Conservation (phyloP, 2,888 invertebrate species). For the Athalia rosae region DNA sequence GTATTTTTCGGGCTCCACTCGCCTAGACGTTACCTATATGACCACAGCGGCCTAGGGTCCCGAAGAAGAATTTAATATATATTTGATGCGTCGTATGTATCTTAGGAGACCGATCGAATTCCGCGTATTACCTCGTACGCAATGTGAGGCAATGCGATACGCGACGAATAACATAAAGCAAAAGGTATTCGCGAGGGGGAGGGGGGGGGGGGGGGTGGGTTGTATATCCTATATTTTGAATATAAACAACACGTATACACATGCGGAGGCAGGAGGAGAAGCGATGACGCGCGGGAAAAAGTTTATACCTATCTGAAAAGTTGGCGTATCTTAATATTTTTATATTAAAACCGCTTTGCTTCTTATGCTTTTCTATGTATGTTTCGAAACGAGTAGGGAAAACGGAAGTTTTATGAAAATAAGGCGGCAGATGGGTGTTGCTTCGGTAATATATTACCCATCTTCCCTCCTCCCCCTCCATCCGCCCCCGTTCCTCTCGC, state of each 20-base stretch:
- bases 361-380: conserved; percentile 39
- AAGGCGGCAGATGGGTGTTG: conserved; percentile 49
- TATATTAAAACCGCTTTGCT: conserved; percentile 37
- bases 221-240: no score
- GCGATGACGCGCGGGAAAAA: conserved; percentile 34
- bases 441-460: conserved; percentile 48
- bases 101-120: no score
- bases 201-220: no score
- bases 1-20: neutral
- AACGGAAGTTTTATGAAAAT: conserved; percentile 51
- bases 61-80: conserved; percentile 14
- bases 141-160: no score
- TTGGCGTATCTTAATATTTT: conserved; percentile 42
- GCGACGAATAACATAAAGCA: no score
- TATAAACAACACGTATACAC: neutral
- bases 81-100: neutral
- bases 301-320: conserved; percentile 28
- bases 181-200: no score
- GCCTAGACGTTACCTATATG: neutral
- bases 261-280: neutral
- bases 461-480: no score
- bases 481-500: neutral
- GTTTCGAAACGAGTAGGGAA: conserved; percentile 39
- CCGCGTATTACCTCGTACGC: no score
- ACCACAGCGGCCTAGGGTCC: neutral